A percentile compares a stretch with the other conserved stretches of the same genome.
Conservation (phyloP, 1,140 invertebrate genomes). For the Euglossa dilemma region DNA sequence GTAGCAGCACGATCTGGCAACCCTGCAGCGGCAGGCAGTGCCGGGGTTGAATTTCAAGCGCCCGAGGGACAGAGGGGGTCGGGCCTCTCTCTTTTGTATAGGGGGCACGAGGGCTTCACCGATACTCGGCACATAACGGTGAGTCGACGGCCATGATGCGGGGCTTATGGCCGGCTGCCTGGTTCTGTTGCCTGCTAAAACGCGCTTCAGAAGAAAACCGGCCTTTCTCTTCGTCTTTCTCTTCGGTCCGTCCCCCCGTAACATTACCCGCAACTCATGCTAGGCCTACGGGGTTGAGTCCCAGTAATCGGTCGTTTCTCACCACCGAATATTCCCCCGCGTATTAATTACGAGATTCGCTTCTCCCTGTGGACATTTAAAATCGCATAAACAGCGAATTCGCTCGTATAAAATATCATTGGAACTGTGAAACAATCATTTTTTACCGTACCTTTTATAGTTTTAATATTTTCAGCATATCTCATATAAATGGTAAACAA, state of each 20-base stretch:
- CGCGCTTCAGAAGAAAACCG: constrained; percentile 72
- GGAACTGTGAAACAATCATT: background rate
- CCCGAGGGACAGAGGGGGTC: constrained; percentile 75
- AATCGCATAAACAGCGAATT: constrained; percentile 19
- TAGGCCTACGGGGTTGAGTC: constrained; percentile 48
- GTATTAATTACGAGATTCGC: constrained; percentile 36
- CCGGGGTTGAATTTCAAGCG: constrained; percentile 80
- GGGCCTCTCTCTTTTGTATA: constrained; percentile 76
- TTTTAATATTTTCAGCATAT: background rate
- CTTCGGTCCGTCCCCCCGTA: background rate
- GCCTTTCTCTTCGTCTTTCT: constrained; percentile 69
- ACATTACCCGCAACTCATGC: constrained; percentile 8
- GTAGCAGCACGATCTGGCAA: constrained; percentile 60
- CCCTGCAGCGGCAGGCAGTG: constrained; percentile 61
- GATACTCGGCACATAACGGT: constrained; percentile 76
- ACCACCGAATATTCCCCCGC: constrained; percentile 45
- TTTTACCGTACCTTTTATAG: background rate
- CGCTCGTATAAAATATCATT: background rate
- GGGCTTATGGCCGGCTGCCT: constrained; percentile 62
- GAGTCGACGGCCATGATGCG: constrained; percentile 73
- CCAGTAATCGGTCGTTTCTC: constrained; percentile 53
- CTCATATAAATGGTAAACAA: background rate
- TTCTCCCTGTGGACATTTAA: background rate
- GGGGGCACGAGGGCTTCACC: constrained; percentile 75
- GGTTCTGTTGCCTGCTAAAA: constrained; percentile 65